Base-by-base conservation (phyloP, 2,797 vertebrate species). In the Takifugu rubripes region DNA sequence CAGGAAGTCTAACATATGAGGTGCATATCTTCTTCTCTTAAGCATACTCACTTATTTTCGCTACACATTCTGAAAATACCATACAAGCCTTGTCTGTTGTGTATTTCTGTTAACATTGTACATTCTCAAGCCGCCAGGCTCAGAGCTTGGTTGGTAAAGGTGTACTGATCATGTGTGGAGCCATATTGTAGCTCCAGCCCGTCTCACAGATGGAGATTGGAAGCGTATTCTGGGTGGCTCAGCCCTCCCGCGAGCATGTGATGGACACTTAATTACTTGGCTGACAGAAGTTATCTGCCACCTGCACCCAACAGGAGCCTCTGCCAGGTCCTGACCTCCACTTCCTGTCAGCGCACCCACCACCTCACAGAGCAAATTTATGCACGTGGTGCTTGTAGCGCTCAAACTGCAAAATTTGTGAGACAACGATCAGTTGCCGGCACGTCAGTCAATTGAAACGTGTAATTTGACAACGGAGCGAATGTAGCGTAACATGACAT, bases 251-350 rank as follows among this genome's bases (percentile, higher is more conserved):
- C 84, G 64, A 83, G 70, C 76, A 80, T 78, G 83, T 87, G 87
- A 89, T 86, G 84, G 88, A 88, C 87, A 89, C 82, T 88, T 89
- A 89, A 89, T 89, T 89, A 89, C 88, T 89, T 89, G 88, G 88
- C 87, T 87, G 87, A 88, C 87, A 85, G 84, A 83, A 84, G 85
- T 82, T 82, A 84, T 83, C 74, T 48, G 52, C 85, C 88, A 89
- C 87, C 87, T 89, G 88, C 81, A 85, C 85, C 77, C 84, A 83
- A 80, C 80, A 85, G 82, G 85, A 82, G 85, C 77, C 75, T 83
- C 75, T 82, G 79, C 78, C 85, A 83, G 84, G 73, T 76, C 81
- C 75, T 86, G 84, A 88, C 88, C 87, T 84, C 83, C 65, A 83
- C 87, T 85, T 83, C 82, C 83, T 87, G 78, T 64, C 59, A 24